Percentiles rank a stretch among this genome's conserved stretches.
Conservation (phyloP, 2,113 vertebrate genomes). For the Nothoprocta pentlandii region DNA sequence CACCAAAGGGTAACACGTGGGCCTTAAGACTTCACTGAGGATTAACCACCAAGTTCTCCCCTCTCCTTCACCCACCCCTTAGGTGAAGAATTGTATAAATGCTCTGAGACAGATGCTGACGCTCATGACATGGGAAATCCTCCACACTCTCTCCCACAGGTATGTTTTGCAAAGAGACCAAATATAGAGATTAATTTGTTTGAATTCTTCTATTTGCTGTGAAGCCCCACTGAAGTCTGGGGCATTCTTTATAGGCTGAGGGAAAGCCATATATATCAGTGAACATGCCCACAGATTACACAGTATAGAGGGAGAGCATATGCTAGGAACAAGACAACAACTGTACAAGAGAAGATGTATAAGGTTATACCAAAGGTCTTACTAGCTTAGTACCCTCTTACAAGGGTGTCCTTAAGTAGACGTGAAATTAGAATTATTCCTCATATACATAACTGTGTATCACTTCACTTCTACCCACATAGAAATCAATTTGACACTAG, state of each 20-base stretch:
- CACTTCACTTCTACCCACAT: neutral
- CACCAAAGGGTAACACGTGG: neutral
- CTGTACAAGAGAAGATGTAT: neutral
- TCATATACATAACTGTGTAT: neutral
- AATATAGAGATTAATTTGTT: neutral
- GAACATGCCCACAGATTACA: neutral
- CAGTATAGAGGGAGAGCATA: neutral
- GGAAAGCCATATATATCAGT: neutral
- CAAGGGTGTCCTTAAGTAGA: neutral
- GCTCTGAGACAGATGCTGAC: neutral
- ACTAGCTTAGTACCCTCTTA: neutral
- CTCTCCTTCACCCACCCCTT: neutral
- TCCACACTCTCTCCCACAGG: fast-evolving
- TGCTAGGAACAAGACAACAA: neutral
- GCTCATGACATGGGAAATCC: neutral
- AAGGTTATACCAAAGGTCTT: neutral
- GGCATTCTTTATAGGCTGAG: neutral
- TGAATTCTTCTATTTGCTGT: neutral
- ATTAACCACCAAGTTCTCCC: neutral
- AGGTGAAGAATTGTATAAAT: neutral
- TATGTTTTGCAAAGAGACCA: neutral
- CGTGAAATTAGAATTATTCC: neutral
- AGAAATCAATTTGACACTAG: neutral
- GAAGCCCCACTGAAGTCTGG: neutral
- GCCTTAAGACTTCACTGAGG: neutral